Percentiles rank a stretch among this genome's conserved stretches.
phyloP scores from a whole-genome alignment of 2,888 invertebrate species.

The Nycteola revayana region DNA sequence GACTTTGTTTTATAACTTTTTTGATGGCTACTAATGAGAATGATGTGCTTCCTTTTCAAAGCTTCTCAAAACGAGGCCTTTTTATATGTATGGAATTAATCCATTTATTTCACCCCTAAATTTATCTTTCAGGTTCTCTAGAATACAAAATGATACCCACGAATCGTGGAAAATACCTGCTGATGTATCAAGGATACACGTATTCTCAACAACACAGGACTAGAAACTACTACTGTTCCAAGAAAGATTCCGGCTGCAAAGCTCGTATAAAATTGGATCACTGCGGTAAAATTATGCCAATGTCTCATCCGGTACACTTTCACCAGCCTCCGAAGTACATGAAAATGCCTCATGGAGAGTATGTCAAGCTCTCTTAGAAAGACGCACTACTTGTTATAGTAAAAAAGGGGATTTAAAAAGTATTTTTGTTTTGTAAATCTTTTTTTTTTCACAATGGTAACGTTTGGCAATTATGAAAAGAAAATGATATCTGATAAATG shows the following conservation, averaged over 20 bases:
- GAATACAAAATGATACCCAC: conserved; percentile 42
- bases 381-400: no score
- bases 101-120: background rate
- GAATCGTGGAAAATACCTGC: conserved; percentile 38
- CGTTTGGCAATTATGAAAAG: no score
- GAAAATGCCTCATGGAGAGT: conserved; percentile 16
- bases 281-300: conserved; percentile 27
- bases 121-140: conserved; percentile 17
- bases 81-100: no score
- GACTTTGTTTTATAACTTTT: no score
- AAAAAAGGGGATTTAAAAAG: no score
- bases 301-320: conserved; percentile 12
- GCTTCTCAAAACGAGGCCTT: no score
- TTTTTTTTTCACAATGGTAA: no score
- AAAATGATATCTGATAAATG: no score
- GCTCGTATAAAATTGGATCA: conserved; percentile 40
- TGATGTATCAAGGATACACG: conserved; percentile 40
- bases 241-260: conserved; percentile 42
- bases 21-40: no score
- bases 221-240: conserved; percentile 39
- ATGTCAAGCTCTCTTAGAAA: conserved; percentile 23
- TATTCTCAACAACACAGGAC: conserved; percentile 34
- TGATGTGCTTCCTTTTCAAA: no score
- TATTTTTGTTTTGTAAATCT: no score
- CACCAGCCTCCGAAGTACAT: conserved; percentile 25